Evolutionary conservation across 2,888 invertebrate species (phyloP).

Genomic region (Leucophora obtusa): DNA sequence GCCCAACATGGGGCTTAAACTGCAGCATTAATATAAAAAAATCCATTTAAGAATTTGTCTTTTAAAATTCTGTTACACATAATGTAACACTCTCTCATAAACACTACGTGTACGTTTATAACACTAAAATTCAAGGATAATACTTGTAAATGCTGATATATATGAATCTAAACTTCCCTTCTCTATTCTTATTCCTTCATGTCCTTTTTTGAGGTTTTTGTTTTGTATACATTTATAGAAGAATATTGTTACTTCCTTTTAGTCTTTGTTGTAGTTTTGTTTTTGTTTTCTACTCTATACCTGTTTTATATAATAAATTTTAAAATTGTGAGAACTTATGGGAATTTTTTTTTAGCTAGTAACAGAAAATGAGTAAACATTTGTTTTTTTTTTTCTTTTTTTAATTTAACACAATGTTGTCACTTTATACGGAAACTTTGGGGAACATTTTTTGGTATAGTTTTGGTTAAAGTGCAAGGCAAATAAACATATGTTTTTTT

Average conservation of each 20-base stretch:
- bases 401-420: not conserved
- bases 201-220: not conserved
- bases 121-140: constrained; percentile 49
- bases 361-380: constrained; percentile 29
- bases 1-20: too few relatives aligned
- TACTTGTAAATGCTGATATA: constrained; percentile 58
- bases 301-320: constrained; percentile 3
- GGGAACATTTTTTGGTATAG: not conserved
- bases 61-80: not conserved
- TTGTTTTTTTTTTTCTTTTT: not conserved
- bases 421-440: not conserved
- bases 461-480: constrained; percentile 19
- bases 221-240: constrained; percentile 35
- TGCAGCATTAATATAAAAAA: too few relatives aligned
- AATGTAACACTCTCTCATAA: not conserved
- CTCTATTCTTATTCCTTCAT: constrained; percentile 8
- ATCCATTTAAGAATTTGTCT: not conserved
- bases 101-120: not conserved
- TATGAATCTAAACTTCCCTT: constrained; percentile 20
- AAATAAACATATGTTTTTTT: constrained; percentile 53
- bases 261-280: constrained; percentile 7
- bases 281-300: not conserved
- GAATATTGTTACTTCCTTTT: constrained; percentile 51
- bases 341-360: constrained; percentile 42
- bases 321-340: constrained; percentile 47